Conservation (phyloP, 2,797 vertebrate species). For the Manis pentadactyla region DNA sequence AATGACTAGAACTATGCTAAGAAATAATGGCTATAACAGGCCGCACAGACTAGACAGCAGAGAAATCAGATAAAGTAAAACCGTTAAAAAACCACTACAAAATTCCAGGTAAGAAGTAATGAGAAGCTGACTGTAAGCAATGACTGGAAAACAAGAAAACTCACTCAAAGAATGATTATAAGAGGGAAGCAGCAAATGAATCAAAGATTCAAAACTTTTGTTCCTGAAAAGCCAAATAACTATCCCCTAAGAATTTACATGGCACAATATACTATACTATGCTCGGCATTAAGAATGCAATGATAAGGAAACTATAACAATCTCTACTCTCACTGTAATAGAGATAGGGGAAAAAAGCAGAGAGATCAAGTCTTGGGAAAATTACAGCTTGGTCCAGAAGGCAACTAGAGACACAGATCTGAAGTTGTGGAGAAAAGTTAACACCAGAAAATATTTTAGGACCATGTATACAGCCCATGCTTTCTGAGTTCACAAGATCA, state of each 20-base stretch:
- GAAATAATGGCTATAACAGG: background rate
- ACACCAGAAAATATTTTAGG: background rate
- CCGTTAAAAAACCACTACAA: background rate
- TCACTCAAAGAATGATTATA: slow-evolving; percentile 4
- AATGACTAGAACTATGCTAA: slow-evolving; percentile 6
- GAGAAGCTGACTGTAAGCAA: background rate
- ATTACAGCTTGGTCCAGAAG: slow-evolving; percentile 14
- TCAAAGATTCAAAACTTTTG: slow-evolving; percentile 30
- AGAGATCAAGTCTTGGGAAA: background rate
- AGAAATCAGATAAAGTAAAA: background rate
- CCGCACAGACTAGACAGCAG: background rate
- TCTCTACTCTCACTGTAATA: background rate
- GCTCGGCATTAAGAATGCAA: background rate
- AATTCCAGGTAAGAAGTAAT: background rate
- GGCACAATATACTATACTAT: background rate
- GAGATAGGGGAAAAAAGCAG: background rate
- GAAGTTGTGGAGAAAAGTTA: slow-evolving; percentile 54
- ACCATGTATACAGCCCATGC: background rate
- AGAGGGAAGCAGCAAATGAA: slow-evolving; percentile 1
- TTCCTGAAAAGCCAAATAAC: background rate
- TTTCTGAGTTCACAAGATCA: background rate
- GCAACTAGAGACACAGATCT: background rate
- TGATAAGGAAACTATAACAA: background rate
- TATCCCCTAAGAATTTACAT: slow-evolving; percentile 14
- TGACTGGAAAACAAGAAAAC: background rate